These are phyloP conservation scores for Venturia canescens DNA, from an alignment of 1,140 invertebrate genomes.

Conservation along the genomic window DNA sequence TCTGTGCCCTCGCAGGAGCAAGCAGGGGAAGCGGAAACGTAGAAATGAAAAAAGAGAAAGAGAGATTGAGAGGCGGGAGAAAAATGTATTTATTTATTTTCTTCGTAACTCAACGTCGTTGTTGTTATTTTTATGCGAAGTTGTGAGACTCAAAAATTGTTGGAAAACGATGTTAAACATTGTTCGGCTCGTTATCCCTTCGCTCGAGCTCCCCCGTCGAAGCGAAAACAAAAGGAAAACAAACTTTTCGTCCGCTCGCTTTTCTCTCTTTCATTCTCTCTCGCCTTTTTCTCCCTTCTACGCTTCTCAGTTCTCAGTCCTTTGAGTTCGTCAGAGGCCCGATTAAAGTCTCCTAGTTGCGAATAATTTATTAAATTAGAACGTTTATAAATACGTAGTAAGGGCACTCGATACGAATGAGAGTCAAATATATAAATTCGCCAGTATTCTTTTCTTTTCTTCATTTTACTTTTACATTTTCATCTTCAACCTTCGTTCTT, in stretches of 20 bases:
- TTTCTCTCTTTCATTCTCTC: neutral
- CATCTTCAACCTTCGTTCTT: neutral
- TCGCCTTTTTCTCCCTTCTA: neutral
- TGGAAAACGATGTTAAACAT: neutral
- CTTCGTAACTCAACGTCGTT: neutral
- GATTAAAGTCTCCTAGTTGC: slow-evolving; percentile 44
- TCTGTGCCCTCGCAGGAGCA: slow-evolving; percentile 21
- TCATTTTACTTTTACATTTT: neutral
- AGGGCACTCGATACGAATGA: slow-evolving; percentile 51
- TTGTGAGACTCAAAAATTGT: neutral
- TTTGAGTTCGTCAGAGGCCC: slow-evolving; percentile 9
- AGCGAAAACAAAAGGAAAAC: too few species aligned
- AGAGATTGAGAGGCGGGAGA: neutral
- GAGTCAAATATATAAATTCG: slow-evolving; percentile 47
- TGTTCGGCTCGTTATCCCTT: neutral
- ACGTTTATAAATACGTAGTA: slow-evolving; percentile 51
- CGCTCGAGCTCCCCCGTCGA: neutral
- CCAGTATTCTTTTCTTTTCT: slow-evolving; percentile 23
- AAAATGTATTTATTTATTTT: neutral
- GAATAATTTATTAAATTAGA: slow-evolving; percentile 57
- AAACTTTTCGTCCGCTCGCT: too few species aligned
- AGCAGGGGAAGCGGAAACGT: slow-evolving; percentile 25
- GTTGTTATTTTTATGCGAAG: neutral
- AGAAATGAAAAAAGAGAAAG: slow-evolving; percentile 25
- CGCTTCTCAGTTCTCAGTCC: slow-evolving; percentile 13